Evolutionary conservation across 2,797 vertebrate species (phyloP), one percentile per base, ranked within the genome.

Genomic region (Peromyscus melanophrys): DNA sequence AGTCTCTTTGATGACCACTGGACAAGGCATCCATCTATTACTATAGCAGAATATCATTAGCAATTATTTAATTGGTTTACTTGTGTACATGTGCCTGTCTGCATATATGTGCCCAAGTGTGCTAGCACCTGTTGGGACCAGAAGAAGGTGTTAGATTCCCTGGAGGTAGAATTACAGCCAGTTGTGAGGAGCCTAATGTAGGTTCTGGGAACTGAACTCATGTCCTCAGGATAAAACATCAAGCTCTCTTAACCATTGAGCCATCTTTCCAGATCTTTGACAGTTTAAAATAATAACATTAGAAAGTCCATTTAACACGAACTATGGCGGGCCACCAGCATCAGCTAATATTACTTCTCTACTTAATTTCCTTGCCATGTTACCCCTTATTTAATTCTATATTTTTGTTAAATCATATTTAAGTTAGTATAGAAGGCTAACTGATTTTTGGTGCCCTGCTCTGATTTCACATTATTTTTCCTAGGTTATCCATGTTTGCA

Each of bases 321-420:
- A 16, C 8, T 27, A 21, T 31, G 19, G 0, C 16, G 63, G 29
- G 16, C 0, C 29, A 40, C 63, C 14, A 4, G 0, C 21, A 11
- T 87, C n/a, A 63, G 13, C 61, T 57, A 11, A 3, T 31, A 49
- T 76, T 55, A 61, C 8, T 90, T 29, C 14, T 78, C 6, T 19
- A 4, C 29, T 46, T 17, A 23, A n/a, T n/a, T 16, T 55, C 52
- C 1, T 61, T 61, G n/a, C 14, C 5, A 61, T 46, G 40, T 76
- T 69, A 37, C 10, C 8, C 8, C 21, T 82, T 52, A 76, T 8
- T 85, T 85, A 40, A 23, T 55, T 78, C 7, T 12, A 52, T 80
- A 59, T 81, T 17, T 27, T n/a, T 34, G 37, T 80, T 29, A 9
- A 67, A 86, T 90, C 0, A 3, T 49, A 7, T 65, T 78, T 55